phyloP scores from a whole-genome alignment of 2,888 invertebrate genomes.

The Leucozona laternaria region DNA sequence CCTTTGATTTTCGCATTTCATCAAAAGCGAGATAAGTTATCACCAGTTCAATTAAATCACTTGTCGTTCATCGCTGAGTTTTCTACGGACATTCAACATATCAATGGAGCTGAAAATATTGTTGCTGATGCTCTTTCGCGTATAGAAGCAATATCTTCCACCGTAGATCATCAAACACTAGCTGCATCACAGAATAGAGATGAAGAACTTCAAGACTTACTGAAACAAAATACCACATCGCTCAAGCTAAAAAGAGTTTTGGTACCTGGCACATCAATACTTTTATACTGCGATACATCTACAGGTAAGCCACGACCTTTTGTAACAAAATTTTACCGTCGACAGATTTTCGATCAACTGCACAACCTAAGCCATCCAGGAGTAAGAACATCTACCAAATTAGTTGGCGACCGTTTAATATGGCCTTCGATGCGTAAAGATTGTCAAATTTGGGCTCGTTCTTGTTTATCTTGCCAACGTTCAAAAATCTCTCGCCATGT shows the following conservation, averaged over 20 bases:
- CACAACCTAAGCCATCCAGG: not conserved
- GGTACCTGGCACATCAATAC: too few species aligned
- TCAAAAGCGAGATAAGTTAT: constrained; percentile 22
- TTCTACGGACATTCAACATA: constrained; percentile 31
- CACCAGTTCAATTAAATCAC: constrained; percentile 20
- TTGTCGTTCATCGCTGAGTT: constrained; percentile 29
- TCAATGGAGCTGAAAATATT: not conserved
- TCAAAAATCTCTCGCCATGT: constrained; percentile 1
- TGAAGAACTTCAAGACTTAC: not conserved
- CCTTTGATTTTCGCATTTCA: constrained; percentile 31
- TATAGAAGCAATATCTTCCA: not conserved
- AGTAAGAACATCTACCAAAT: not conserved
- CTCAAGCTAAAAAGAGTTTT: too few species aligned
- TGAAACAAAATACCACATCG: not conserved
- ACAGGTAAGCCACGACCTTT: constrained; percentile 29
- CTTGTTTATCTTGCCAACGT: not conserved
- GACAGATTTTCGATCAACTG: too few species aligned
- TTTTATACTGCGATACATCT: not conserved
- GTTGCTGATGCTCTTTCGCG: not conserved
- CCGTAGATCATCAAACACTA: too few species aligned
- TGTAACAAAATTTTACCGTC: not conserved
- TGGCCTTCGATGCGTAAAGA: constrained; percentile 15
- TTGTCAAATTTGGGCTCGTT: not conserved
- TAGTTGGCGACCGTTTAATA: not conserved
- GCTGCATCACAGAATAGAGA: too few species aligned